Conservation (phyloP, 2,797 vertebrate species). For the Neoniphon sammara region DNA sequence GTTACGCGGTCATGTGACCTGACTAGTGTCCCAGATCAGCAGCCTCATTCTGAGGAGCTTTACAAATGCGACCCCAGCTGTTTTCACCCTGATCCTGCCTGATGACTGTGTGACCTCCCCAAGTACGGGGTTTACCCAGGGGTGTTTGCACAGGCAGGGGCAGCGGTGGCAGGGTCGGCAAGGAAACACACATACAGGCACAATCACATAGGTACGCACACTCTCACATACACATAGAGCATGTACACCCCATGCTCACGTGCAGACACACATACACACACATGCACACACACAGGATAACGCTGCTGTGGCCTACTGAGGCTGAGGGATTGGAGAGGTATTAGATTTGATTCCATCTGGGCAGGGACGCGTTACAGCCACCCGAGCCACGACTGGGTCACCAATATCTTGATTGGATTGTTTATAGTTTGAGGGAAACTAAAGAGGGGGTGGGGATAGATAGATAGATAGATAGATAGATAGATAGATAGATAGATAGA, state of each 20-base stretch:
- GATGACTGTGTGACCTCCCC: constrained; percentile 49
- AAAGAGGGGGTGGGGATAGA: not conserved
- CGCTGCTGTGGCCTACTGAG: constrained; percentile 30
- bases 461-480: constrained; percentile 20
- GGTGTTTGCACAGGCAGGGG: constrained; percentile 29
- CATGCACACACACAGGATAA: constrained; percentile 18
- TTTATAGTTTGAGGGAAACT: constrained; percentile 32
- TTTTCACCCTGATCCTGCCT: constrained; percentile 54
- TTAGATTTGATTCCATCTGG: constrained; percentile 70
- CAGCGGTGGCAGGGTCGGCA: not conserved
- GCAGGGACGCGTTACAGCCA: constrained; percentile 21
- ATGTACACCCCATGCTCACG: too few species aligned
- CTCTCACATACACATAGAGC: too few species aligned
- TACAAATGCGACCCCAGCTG: constrained; percentile 43
- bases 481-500: constrained; percentile 17
- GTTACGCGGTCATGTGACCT: constrained; percentile 57
- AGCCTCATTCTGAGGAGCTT: constrained; percentile 38
- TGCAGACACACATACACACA: constrained; percentile 20
- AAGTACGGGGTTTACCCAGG: constrained; percentile 29
- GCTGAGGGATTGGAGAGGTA: constrained; percentile 57
- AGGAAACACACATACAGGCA: too few species aligned
- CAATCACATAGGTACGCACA: too few species aligned
- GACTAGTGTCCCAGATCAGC: constrained; percentile 33
- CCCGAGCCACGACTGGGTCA: constrained; percentile 25
- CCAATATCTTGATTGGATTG: constrained; percentile 65